Percentiles rank a stretch among this genome's conserved stretches.
These are phyloP conservation scores for Schizopygopsis pylzovi DNA, from an alignment of 2,797 vertebrate species.

Conservation along the genomic window DNA sequence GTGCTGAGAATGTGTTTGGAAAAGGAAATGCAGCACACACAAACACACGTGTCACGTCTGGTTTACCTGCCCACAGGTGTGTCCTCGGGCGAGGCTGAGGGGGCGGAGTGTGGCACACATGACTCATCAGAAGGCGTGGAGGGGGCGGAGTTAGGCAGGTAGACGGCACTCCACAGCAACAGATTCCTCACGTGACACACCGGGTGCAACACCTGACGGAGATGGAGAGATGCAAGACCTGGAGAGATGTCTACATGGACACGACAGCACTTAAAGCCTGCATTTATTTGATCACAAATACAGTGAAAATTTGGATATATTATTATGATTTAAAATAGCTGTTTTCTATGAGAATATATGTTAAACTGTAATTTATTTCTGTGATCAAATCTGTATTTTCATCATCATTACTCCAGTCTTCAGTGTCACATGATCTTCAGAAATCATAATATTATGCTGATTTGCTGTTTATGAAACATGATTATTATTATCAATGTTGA, in stretches of 20 bases:
- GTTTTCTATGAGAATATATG: neutral
- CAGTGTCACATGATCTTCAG: neutral
- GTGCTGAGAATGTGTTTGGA: conserved; percentile 38
- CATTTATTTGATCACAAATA: neutral
- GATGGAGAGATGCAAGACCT: neutral
- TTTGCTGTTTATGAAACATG: neutral
- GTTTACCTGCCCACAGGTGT: conserved; percentile 92
- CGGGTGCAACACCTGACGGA: conserved; percentile 89
- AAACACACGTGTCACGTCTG: conserved; percentile 51
- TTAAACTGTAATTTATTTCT: neutral
- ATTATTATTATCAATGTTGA: neutral
- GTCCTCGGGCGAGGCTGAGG: conserved; percentile 87
- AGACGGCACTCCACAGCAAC: conserved; percentile 98
- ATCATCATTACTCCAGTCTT: neutral
- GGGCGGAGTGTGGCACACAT: conserved; percentile 89
- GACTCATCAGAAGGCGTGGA: conserved; percentile 91
- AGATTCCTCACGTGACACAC: conserved; percentile 97
- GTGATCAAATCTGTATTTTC: neutral
- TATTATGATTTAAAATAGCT: neutral
- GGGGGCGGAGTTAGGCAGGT: conserved; percentile 95
- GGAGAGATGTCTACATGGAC: neutral
- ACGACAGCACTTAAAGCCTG: neutral
- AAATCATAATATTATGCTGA: neutral
- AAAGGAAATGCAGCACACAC: conserved; percentile 60
- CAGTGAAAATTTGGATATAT: neutral